These are phyloP conservation scores for Zaprionus nigranus DNA, from an alignment of 1,140 invertebrate species.

Conservation along the genomic window DNA sequence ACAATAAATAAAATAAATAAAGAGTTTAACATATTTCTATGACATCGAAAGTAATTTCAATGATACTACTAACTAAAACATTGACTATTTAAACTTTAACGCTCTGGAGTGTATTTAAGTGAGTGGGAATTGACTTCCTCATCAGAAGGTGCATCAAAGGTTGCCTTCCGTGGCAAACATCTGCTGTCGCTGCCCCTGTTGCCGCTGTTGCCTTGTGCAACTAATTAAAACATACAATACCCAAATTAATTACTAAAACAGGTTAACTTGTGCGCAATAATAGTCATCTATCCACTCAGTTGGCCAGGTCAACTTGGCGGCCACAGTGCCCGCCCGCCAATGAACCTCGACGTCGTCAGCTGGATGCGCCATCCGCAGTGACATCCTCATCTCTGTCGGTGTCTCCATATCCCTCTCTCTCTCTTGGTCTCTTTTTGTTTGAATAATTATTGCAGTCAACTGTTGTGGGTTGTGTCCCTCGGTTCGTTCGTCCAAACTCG, in stretches of 20 bases:
- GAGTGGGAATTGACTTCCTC: too few species aligned
- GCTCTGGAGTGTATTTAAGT: neutral
- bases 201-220: constrained; percentile 37
- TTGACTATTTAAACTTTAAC: neutral
- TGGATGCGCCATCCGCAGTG: neutral
- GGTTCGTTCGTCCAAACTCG: constrained; percentile 38
- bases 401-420: constrained; percentile 17
- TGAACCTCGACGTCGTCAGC: constrained; percentile 39
- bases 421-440: constrained; percentile 49
- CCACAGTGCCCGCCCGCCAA: constrained; percentile 42
- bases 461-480: constrained; percentile 43
- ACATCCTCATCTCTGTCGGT: constrained; percentile 1
- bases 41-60: too few species aligned
- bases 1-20: neutral
- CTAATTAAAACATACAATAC: constrained; percentile 81
- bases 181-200: neutral
- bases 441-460: constrained; percentile 82
- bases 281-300: constrained; percentile 64
- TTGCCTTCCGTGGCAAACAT: constrained; percentile 8
- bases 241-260: constrained; percentile 82
- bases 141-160: neutral
- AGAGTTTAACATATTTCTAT: too few species aligned
- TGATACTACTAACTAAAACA: too few species aligned
- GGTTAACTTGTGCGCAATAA: constrained; percentile 80
- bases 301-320: constrained; percentile 40